Conservation (phyloP, 2,113 vertebrate genomes). For the Leucopsar rothschildi region DNA sequence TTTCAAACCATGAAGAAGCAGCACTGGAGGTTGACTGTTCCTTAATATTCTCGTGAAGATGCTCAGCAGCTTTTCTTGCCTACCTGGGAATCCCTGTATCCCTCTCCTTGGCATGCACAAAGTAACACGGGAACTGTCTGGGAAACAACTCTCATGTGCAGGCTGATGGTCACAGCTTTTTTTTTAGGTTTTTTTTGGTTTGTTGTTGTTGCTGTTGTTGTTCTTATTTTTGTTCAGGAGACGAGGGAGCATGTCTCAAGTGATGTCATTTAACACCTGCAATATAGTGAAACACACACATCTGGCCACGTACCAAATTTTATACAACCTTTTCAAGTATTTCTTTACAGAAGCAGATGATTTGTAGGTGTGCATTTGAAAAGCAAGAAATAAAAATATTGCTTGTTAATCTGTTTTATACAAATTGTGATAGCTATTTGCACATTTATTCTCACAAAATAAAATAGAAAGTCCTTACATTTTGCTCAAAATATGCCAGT, state of each 20-base stretch:
- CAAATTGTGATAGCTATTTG: neutral
- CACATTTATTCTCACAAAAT: neutral
- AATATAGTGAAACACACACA: neutral
- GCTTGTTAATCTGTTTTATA: neutral
- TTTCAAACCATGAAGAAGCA: neutral
- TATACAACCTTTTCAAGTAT: neutral
- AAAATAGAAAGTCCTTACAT: neutral
- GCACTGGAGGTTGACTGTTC: neutral
- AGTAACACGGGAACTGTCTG: neutral
- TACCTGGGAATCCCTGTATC: neutral
- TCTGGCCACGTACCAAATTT: rapidly evolving
- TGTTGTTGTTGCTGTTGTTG: no score
- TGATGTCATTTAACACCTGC: neutral
- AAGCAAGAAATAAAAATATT: neutral
- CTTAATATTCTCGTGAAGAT: neutral
- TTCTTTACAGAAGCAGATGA: neutral
- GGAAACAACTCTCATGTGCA: neutral
- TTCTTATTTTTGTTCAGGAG: neutral
- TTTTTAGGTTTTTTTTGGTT: neutral
- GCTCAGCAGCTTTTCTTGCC: neutral
- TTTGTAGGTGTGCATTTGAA: neutral
- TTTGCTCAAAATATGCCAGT: neutral
- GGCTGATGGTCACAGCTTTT: neutral
- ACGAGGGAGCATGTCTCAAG: neutral
- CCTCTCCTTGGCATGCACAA: no score